A percentile compares a stretch with the other conserved stretches of the same genome.
Evolutionary conservation across 2,888 invertebrate species (phyloP).

Genomic region (Hydraecia micacea): DNA sequence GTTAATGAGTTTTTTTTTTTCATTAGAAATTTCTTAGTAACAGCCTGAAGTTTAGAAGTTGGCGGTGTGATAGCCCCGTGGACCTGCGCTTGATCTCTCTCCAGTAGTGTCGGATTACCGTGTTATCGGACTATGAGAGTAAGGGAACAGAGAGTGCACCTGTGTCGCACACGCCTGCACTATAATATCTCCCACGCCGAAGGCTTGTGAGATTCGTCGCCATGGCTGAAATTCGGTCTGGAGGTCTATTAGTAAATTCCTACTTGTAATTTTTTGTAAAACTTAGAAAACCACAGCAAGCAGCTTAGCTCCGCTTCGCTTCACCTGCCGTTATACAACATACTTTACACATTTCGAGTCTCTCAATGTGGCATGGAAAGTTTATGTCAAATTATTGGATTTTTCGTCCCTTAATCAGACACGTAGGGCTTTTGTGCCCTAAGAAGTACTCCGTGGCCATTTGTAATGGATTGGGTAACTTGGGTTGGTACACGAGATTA

Average conservation of each 20-base stretch:
- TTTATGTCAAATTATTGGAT: slow-evolving; percentile 81
- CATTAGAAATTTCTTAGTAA: no score
- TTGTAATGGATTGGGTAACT: slow-evolving; percentile 63
- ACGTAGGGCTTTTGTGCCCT: slow-evolving; percentile 69
- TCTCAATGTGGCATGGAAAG: slow-evolving; percentile 72
- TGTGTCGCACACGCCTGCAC: no score
- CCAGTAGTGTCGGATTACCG: no score
- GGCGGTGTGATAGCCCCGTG: no score
- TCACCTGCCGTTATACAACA: slow-evolving; percentile 15
- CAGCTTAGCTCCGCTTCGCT: slow-evolving; percentile 23
- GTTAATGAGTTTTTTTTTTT: no score
- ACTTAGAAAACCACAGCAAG: not conserved
- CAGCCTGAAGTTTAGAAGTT: no score
- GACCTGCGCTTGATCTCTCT: no score
- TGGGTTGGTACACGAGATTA: slow-evolving; percentile 47
- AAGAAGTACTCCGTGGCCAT: slow-evolving; percentile 64
- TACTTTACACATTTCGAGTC: slow-evolving; percentile 32
- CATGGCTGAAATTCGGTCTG: no score
- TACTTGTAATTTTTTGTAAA: not conserved
- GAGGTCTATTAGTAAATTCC: not conserved
- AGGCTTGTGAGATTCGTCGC: no score
- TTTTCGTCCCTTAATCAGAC: slow-evolving; percentile 77
- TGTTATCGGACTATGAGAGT: no score
- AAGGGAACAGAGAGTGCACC: no score
- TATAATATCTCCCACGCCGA: no score